Evolutionary conservation across 2,797 vertebrate species (phyloP).

Genomic region (Manis crassicaudata): DNA sequence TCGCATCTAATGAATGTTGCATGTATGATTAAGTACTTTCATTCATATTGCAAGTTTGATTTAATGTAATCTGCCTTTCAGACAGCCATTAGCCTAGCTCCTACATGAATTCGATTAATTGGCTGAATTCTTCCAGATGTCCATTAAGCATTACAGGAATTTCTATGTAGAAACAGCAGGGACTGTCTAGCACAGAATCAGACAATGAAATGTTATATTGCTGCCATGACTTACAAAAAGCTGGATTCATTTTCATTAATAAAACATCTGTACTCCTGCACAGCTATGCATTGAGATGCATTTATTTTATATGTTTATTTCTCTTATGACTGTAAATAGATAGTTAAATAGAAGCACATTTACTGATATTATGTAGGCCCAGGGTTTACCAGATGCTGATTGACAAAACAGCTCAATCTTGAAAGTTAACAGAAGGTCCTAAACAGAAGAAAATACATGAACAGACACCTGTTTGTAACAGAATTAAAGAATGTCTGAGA

Average conservation of each 20-base stretch:
- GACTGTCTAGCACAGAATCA: constrained; percentile 86
- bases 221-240: constrained; percentile 90
- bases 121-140: constrained; percentile 92
- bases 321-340: constrained; percentile 85
- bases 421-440: constrained; percentile 72
- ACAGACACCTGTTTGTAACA: constrained; percentile 79
- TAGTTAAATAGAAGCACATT: constrained; percentile 84
- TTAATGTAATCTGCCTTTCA: constrained; percentile 92
- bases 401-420: constrained; percentile 54
- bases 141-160: constrained; percentile 92
- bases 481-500: constrained; percentile 30
- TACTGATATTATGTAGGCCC: constrained; percentile 63
- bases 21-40: constrained; percentile 92
- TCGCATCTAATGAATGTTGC: constrained; percentile 90
- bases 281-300: constrained; percentile 89
- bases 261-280: constrained; percentile 89
- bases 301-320: constrained; percentile 91
- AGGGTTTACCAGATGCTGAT: constrained; percentile 39
- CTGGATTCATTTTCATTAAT: constrained; percentile 91
- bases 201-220: constrained; percentile 90
- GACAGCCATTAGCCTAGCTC: constrained; percentile 89
- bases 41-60: constrained; percentile 91
- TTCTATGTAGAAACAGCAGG: constrained; percentile 90
- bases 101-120: constrained; percentile 90
- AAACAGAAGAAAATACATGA: constrained; percentile 72